Evolutionary conservation across 1,140 invertebrate species (phyloP).

Genomic region (Steinernema feltiae): DNA sequence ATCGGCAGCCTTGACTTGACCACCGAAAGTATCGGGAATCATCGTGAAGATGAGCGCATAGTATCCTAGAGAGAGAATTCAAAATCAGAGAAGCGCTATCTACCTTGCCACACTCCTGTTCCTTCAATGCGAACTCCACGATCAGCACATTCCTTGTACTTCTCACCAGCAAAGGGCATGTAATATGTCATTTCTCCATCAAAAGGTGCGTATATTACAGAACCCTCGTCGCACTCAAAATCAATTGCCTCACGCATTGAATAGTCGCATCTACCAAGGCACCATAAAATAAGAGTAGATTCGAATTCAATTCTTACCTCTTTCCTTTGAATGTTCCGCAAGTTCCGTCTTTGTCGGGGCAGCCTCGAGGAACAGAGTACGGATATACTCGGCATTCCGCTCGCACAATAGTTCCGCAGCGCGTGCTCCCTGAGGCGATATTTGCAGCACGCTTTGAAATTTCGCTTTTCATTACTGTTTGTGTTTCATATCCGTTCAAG

Average conservation of each 20-base stretch:
- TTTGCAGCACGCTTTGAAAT: too few relatives aligned
- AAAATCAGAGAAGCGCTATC: too few relatives aligned
- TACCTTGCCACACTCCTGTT: slow-evolving; percentile 53
- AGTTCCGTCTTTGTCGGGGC: slow-evolving; percentile 32
- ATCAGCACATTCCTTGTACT: slow-evolving; percentile 45
- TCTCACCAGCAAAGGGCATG: slow-evolving; percentile 50
- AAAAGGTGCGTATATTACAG: slow-evolving; percentile 47
- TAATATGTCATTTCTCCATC: slow-evolving; percentile 52
- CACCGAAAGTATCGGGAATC: slow-evolving; percentile 41
- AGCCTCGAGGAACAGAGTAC: slow-evolving; percentile 22
- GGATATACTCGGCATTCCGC: too few relatives aligned
- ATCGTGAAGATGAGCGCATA: slow-evolving; percentile 52
- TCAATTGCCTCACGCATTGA: slow-evolving; percentile 48
- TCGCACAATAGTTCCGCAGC: too few relatives aligned
- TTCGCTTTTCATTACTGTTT: too few relatives aligned
- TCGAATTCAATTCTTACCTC: slow-evolving; percentile 20
- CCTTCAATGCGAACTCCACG: slow-evolving; percentile 54
- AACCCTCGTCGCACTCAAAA: slow-evolving; percentile 37
- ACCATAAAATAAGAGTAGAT: too few relatives aligned
- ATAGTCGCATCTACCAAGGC: slow-evolving; percentile 46
- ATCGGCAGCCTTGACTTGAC: slow-evolving; percentile 48
- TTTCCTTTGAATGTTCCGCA: slow-evolving; percentile 29
- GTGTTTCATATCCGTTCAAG: too few relatives aligned
- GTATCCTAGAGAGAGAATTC: slow-evolving; percentile 52
- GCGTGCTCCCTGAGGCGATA: too few relatives aligned